Percentiles rank a stretch among this genome's conserved stretches.
Evolutionary conservation across 2,113 vertebrate genomes (phyloP).

Genomic region (Gymnorhina tibicen): DNA sequence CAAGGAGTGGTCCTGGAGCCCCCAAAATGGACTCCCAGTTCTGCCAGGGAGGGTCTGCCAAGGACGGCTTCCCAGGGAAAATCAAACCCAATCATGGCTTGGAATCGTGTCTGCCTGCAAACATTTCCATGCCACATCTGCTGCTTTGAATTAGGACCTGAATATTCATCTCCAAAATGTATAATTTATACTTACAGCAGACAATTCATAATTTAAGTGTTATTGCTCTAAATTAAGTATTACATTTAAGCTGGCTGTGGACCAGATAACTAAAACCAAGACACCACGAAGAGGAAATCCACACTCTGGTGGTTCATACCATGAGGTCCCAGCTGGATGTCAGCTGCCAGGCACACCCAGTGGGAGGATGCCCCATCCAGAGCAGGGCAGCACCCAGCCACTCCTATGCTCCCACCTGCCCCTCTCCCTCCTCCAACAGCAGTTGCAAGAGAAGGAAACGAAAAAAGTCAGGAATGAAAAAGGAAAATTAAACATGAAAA

Average conservation of each 20-base stretch:
- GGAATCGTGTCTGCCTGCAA: background rate
- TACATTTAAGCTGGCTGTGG: slow-evolving; percentile 7
- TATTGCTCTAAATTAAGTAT: slow-evolving; percentile 66
- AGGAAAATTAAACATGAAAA: slow-evolving; percentile 74
- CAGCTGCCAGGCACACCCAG: background rate
- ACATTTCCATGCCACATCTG: slow-evolving; percentile 47
- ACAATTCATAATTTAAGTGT: slow-evolving; percentile 68
- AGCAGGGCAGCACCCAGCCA: background rate
- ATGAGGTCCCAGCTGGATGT: rapidly evolving
- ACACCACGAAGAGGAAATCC: background rate
- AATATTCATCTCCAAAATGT: slow-evolving; percentile 54
- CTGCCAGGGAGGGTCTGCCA: background rate
- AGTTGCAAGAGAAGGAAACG: background rate
- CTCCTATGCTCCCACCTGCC: background rate
- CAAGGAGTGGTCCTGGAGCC: background rate
- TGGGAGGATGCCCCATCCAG: background rate
- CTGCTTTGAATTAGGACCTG: slow-evolving; percentile 41
- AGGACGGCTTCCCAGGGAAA: background rate
- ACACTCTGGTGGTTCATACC: rapidly evolving
- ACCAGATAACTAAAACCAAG: slow-evolving; percentile 37
- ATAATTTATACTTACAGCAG: slow-evolving; percentile 62
- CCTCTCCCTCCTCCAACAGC: background rate
- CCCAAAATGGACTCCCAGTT: rapidly evolving
- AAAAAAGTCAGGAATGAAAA: slow-evolving; percentile 39
- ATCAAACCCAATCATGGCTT: background rate